These are phyloP conservation scores for Thymelicus acteon DNA, from an alignment of 2,888 invertebrate genomes.

Conservation along the genomic window DNA sequence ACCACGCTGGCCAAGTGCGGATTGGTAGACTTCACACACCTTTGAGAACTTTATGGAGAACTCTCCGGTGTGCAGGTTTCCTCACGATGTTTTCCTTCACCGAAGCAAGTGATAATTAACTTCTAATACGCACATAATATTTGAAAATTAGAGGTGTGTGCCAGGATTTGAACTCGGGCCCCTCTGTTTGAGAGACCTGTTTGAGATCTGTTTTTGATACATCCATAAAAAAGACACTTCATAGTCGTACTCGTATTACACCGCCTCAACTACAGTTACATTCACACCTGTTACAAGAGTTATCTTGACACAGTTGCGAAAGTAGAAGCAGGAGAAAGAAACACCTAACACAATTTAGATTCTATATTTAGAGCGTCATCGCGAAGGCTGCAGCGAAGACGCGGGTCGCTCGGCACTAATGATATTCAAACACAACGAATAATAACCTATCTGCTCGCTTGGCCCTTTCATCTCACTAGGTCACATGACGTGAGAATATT, in stretches of 20 bases:
- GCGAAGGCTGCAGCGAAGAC: slow-evolving; percentile 31
- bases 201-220: too few species aligned
- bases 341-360: slow-evolving; percentile 36
- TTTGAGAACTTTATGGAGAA: too few species aligned
- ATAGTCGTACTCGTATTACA: slow-evolving; percentile 1
- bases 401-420: slow-evolving; percentile 25
- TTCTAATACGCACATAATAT: too few species aligned
- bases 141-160: too few species aligned
- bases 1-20: too few species aligned
- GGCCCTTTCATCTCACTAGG: slow-evolving; percentile 36
- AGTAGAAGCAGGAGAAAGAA: slow-evolving; percentile 16
- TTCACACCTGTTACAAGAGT: not conserved
- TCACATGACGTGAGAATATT: slow-evolving; percentile 31
- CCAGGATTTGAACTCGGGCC: too few species aligned
- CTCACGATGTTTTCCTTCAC: too few species aligned
- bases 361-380: slow-evolving; percentile 33
- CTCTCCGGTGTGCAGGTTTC: too few species aligned
- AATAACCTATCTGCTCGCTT: slow-evolving; percentile 34
- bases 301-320: slow-evolving; percentile 22
- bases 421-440: slow-evolving; percentile 37
- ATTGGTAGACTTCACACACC: too few species aligned
- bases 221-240: not conserved
- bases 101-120: too few species aligned
- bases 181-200: too few species aligned
- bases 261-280: not conserved